Evolutionary conservation across 2,113 vertebrate species (phyloP), one percentile per base, ranked within the genome.

Genomic region (Clarias magur): DNA sequence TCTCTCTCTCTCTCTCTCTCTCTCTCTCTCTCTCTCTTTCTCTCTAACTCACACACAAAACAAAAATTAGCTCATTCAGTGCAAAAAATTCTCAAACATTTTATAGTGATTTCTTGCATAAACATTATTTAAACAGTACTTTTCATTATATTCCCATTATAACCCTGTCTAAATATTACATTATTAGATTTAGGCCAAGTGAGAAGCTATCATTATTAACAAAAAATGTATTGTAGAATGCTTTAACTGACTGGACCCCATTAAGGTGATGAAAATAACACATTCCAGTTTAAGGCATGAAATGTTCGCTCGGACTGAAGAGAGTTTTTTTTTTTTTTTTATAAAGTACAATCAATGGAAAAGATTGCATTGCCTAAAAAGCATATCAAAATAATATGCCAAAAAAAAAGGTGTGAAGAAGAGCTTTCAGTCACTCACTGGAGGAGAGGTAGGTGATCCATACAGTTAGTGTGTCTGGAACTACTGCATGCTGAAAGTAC

Each of bases 371-470:
- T 16, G 57, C 0, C 53, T 10, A 21, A 70, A 83, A 3, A 13
- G 21, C 21, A 72, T 42, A 70, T 27, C 48, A 63, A 48, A 63
- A 60, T 38, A 23, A 19, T 38, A 62, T 19, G 27, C 17, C 67
- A 67, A 19, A 34, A 30, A 9, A 30, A 56, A n/a, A n/a, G n/a
- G 48, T 75, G 10, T 25, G 16, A 79, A 70, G 23, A 56, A n/a
- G 30, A 56, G 8, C 42, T 62, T 21, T 62, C 25, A 53, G 2
- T 23, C 6, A 87, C 88, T 85, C 78, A 95, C 95, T 91, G 5
- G 91, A 89, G 38, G 97, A 97, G 84, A 98, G 95, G 93, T 98
- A 99, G 0, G 97, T 99, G 89, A 98, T 95, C 98, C 98, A 99
- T 1, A 99, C 93, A 0, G 96, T 96, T 12, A 99, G 95, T 0